Evolutionary conservation across 2,888 invertebrate genomes (phyloP).

Genomic region (Lasioglossum vierecki): DNA sequence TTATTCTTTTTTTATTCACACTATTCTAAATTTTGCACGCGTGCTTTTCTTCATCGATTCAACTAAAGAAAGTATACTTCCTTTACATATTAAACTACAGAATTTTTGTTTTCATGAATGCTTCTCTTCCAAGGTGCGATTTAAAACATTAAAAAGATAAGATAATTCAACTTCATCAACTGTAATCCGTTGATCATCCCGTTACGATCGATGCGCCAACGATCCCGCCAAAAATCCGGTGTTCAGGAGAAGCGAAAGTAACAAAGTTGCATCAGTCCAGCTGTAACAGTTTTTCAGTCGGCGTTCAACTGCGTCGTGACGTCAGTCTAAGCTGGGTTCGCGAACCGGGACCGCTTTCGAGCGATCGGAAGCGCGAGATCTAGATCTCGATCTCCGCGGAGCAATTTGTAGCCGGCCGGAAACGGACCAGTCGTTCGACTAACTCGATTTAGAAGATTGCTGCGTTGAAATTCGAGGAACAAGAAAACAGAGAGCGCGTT

Average conservation of each 20-base stretch:
- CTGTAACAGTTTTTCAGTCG: background rate
- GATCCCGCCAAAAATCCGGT: background rate
- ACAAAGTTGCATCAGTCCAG: background rate
- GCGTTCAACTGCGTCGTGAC: background rate
- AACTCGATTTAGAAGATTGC: conserved; percentile 23
- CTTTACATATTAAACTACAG: too few species aligned
- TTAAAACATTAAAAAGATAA: too few species aligned
- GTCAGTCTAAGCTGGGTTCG: background rate
- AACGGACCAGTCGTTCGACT: conserved; percentile 22
- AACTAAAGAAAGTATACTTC: too few species aligned
- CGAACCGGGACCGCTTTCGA: conserved; percentile 9
- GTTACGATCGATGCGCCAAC: background rate
- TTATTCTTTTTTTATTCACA: too few species aligned
- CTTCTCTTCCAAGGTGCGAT: too few species aligned
- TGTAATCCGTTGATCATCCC: too few species aligned
- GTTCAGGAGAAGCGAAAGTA: background rate
- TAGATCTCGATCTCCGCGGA: conserved; percentile 13
- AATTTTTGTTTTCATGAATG: too few species aligned
- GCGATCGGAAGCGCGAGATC: conserved; percentile 14
- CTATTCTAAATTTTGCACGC: too few species aligned
- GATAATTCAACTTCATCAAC: too few species aligned
- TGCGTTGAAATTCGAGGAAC: conserved; percentile 34
- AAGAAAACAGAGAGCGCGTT: background rate
- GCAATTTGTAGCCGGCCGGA: conserved; percentile 31
- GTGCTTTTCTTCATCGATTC: too few species aligned